Base-by-base conservation (phyloP, 2,113 vertebrate species). In the Sapayoa aenigma region DNA sequence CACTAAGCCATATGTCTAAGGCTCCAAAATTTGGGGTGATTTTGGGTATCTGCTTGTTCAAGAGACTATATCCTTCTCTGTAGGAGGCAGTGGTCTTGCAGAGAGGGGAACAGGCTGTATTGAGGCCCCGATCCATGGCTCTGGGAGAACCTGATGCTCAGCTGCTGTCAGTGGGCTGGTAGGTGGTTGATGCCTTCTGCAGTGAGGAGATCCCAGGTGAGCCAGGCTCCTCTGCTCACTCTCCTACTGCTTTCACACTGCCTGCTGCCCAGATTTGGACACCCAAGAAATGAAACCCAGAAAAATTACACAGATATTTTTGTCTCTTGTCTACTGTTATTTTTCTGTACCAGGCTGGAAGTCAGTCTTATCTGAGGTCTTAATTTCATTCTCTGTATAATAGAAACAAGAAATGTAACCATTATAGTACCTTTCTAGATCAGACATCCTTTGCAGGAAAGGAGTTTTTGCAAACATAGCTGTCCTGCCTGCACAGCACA, bases 91-190 rank as follows among this genome's bases (percentile, higher is more conserved):
- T 17, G 7, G 50, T 13, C 50, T 74, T 52, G 46, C 31, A 37
- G 55, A 27, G 73, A 66, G 42, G 22, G n/a, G 65, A 78, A 49
- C 31, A 50, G 33, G 24, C 47, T 84, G 42, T 25, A 8, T 28
- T 71, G 77, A 78, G 65, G 7, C 12, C 37, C 41, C 41, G 14
- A 20, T 15, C 0, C 2, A 24, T 42, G 17, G 18, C 16, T 5
- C 27, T 66, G n/a, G 27, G 27, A 44, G 35, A 65, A 30, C 12
- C 11, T n/a, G 21, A 27, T 59, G 47, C 44, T 60, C 41, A 30
- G 35, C 0, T 4, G 24, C 62, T 75, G 11, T 10, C 1, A 0
- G 23, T 68, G 20, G 35, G 4, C 37, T 41, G 35, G 30, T 0
- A 7, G 72, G 14, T 1, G 1, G 3, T 19, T 4, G 2, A 10